These are phyloP conservation scores for Chloroceryle inda DNA, from an alignment of 2,797 vertebrate species.

Conservation along the genomic window DNA sequence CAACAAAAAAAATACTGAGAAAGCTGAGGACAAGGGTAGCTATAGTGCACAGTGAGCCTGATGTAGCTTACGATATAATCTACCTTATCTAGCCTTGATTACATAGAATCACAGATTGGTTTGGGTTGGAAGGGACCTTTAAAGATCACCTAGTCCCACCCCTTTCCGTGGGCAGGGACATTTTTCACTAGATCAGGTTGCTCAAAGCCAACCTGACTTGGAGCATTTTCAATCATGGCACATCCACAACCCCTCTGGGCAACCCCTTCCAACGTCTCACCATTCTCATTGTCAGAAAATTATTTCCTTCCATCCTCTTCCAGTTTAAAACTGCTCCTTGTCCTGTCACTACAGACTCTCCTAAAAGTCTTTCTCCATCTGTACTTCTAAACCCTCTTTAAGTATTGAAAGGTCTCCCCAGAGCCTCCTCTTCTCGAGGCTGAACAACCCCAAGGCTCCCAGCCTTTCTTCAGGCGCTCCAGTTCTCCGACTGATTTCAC, in stretches of 20 bases:
- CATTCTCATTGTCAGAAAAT: background rate
- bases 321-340: background rate
- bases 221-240: background rate
- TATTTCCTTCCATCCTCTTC: background rate
- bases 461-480: background rate
- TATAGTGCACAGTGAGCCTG: background rate
- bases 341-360: background rate
- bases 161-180: too few relatives aligned
- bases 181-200: background rate
- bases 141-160: background rate
- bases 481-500: background rate
- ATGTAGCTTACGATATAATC: background rate
- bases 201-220: background rate
- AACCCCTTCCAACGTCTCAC: background rate
- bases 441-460: background rate
- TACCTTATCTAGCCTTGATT: background rate
- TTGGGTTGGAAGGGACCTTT: background rate
- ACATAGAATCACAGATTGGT: background rate
- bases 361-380: background rate
- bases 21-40: background rate
- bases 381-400: background rate
- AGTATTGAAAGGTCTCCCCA: rapidly evolving
- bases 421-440: background rate
- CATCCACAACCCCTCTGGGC: background rate
- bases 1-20: background rate